Evolutionary conservation across 2,888 invertebrate genomes (phyloP), one percentile per base, ranked within the genome.

Genomic region (Aleiodes alternator): DNA sequence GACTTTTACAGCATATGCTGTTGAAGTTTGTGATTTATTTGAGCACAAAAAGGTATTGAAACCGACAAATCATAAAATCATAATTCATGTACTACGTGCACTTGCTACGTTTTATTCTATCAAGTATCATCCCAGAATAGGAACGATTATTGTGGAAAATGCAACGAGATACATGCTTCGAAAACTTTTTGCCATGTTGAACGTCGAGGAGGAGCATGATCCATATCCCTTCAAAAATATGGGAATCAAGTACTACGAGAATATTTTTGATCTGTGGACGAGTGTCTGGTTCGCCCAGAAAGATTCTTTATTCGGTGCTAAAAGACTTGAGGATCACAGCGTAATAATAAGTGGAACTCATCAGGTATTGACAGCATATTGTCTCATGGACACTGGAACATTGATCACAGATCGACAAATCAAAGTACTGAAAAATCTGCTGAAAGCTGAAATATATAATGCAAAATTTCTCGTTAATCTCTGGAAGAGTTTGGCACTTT

Each of bases 401-500:
- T 70, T 78, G 50, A 84, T 82, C 69, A 77, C 76, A 3, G 73
- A 79, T 1, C 73, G 80, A 8, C 86, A 86, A 59, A 73, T 70
- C 14, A 82, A 80, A 61, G 81, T 86, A 7, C 78, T 85, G 38
- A 77, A 73, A 0, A 85, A 86, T 68, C 69, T 89, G 3, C 71
- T 88, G n/a, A 83, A 82, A 48, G 81, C 82, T 4, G 80, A 85
- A 34, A 83, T 84, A 69, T 83, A 85, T 38, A 80, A 82, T 31
- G 74, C 81, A 7, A 78, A 75, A 0, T 73, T 77, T 3, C 72
- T 76, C n/a, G 71, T 78, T 9, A 84, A 88, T 64, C 80, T 86
- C 1, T 83, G 84, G 73, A 81, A 87, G 83, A 84, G 85, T n/a
- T 77, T 89, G 50, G 82, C 83, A 6, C 84, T 91, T 56, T 76